A percentile compares a stretch with the other conserved stretches of the same genome.
Conservation (phyloP, 2,113 vertebrate species). For the Tragelaphus strepsiceros region DNA sequence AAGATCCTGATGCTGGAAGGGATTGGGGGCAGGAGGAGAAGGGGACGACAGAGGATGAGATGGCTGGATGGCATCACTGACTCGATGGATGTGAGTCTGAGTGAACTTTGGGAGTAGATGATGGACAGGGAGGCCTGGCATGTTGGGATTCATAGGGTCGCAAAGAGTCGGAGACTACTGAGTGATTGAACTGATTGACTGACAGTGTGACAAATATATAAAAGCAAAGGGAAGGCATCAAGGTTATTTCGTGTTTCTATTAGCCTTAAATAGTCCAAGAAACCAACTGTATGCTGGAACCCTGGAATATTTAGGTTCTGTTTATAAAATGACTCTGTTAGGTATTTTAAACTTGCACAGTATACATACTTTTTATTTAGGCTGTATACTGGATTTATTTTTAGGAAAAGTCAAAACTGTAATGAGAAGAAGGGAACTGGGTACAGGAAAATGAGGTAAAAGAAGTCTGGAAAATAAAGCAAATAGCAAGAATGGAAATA, state of each 20-base stretch:
- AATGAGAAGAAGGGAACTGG: not conserved
- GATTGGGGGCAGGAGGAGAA: too few species aligned
- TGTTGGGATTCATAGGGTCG: rapidly evolving
- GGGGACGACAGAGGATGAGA: too few species aligned
- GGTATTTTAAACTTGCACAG: not conserved
- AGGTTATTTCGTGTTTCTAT: not conserved
- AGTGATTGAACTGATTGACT: too few species aligned
- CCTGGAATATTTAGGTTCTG: not conserved
- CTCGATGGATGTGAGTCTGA: too few species aligned
- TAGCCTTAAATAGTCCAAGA: not conserved
- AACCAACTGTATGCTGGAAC: not conserved
- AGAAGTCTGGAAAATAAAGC: not conserved
- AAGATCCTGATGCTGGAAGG: too few species aligned
- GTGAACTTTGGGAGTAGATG: too few species aligned
- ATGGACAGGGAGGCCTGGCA: rapidly evolving
- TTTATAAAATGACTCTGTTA: not conserved
- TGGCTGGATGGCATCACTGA: too few species aligned
- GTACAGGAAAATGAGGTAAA: not conserved
- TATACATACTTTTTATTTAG: not conserved
- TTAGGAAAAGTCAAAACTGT: not conserved
- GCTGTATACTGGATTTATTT: not conserved
- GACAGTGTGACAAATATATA: not conserved
- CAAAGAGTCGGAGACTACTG: too few species aligned
- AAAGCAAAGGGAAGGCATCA: not conserved
- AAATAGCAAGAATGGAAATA: not conserved